These are phyloP conservation scores for Drosophila truncata DNA, from an alignment of 1,140 invertebrate species.

Conservation along the genomic window DNA sequence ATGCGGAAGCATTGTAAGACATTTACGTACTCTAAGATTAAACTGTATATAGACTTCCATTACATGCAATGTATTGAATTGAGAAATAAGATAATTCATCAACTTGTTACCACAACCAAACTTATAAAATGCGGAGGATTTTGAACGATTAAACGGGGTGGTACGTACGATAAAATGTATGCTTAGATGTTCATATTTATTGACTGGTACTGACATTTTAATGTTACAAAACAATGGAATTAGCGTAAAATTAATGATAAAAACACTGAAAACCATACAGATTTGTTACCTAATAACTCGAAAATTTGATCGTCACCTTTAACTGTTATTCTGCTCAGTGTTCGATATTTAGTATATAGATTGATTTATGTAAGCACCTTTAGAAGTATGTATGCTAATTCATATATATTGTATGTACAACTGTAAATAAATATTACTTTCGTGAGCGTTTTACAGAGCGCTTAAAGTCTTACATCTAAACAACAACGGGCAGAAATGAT, in stretches of 20 bases:
- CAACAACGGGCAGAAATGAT: constrained; percentile 10
- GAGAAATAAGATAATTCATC: constrained; percentile 49
- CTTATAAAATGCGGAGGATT: constrained; percentile 27
- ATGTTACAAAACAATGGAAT: constrained; percentile 50
- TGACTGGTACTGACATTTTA: constrained; percentile 53
- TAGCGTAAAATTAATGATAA: constrained; percentile 39
- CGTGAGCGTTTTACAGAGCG: constrained; percentile 35
- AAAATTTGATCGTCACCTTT: constrained; percentile 50
- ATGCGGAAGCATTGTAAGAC: constrained; percentile 55
- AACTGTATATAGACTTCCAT: constrained; percentile 73
- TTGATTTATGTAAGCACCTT: constrained; percentile 47
- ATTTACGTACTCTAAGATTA: constrained; percentile 58
- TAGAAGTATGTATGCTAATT: constrained; percentile 36
- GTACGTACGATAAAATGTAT: constrained; percentile 39
- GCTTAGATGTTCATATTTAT: constrained; percentile 55
- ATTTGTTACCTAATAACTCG: constrained; percentile 53
- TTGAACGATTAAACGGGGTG: constrained; percentile 28
- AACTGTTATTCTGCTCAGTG: constrained; percentile 54
- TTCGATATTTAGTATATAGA: constrained; percentile 57
- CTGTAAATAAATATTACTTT: constrained; percentile 57
- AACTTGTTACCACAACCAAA: constrained; percentile 41
- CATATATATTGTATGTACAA: constrained; percentile 49
- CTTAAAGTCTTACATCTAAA: constrained; percentile 37
- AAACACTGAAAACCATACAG: constrained; percentile 24
- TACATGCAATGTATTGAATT: constrained; percentile 61